Base-by-base conservation (phyloP, 1,140 invertebrate species). In the Drosophila pruinosa region DNA sequence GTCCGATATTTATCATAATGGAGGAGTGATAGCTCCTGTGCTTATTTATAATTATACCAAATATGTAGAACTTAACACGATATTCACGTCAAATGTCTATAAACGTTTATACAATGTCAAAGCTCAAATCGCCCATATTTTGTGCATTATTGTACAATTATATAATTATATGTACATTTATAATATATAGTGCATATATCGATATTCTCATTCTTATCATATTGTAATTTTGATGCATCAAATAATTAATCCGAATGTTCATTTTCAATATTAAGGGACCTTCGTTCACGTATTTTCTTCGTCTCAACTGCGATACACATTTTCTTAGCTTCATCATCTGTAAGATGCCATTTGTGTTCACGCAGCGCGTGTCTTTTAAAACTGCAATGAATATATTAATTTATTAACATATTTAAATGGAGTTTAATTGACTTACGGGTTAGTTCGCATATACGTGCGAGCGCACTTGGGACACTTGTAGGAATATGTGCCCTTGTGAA, bases 401-500 rank as follows among this genome's bases (percentile, higher is more conserved):
- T 4, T 53, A 10, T 26, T 47, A 7, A 26, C 14, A 31, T 4
- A 5, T 12, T 17, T 6, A 31, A 17, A 3, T 19, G 8, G 4
- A 10, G 24, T 7, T 19, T 7, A 0, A 3, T 28, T 39, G 10
- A 71, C 89, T 83, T 53, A 90, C 89, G 68, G 54, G 4, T 72
- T 65, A 7, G 63, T 72, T 8, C 76, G 58, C 38, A 82, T 56
- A 59, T 89, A 90, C 2, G 48, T 52, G 1, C 63, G 71, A 3
- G 70, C 67, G 26, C 89, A 90, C 45, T 74, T 63, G 1, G 79
- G 79, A 48, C 89, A 90, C 17, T 74, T 76, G 31, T 78, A 77
- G 2, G 72, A 28, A 0, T 54, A 43, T 54, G 34, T 22, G 14
- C 50, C 52, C 7, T 39, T 78, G 43, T 81, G 85, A 7, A 50